These are phyloP conservation scores for Luperina testacea DNA, from an alignment of 2,888 invertebrate species.

Conservation along the genomic window DNA sequence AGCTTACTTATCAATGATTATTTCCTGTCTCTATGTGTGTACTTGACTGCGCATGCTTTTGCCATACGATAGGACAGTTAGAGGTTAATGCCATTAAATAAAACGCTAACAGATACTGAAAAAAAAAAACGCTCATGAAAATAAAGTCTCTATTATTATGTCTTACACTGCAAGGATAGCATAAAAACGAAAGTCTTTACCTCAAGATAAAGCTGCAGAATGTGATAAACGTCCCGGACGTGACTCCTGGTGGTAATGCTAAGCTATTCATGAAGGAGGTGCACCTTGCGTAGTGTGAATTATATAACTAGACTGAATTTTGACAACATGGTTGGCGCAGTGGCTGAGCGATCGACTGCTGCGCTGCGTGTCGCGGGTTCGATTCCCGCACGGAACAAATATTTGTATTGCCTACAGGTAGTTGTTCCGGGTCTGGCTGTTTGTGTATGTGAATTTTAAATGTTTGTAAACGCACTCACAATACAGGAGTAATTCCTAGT, in stretches of 20 bases:
- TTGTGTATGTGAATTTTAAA: too few species aligned
- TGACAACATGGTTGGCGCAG: too few species aligned
- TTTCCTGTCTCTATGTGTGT: neutral
- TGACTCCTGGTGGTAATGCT: conserved; percentile 36
- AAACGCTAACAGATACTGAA: neutral
- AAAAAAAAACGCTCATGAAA: conserved; percentile 1
- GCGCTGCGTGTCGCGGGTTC: too few species aligned
- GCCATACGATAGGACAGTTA: neutral
- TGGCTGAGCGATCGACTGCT: too few species aligned
- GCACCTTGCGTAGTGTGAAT: conserved; percentile 4
- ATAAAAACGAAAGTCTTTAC: conserved; percentile 20
- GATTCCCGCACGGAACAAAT: too few species aligned
- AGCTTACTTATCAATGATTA: neutral
- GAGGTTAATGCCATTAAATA: too few species aligned
- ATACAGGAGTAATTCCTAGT: too few species aligned
- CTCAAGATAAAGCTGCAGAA: conserved; percentile 32
- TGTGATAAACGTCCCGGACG: conserved; percentile 46
- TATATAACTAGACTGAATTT: neutral
- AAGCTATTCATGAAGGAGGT: conserved; percentile 25
- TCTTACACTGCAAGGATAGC: neutral
- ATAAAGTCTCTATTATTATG: neutral
- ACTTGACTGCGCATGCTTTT: neutral
- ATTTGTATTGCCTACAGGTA: too few species aligned
- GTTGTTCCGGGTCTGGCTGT: too few species aligned
- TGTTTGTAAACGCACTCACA: too few species aligned